Conservation (phyloP, 2,888 invertebrate species). For the Drosophila kuntzei region DNA sequence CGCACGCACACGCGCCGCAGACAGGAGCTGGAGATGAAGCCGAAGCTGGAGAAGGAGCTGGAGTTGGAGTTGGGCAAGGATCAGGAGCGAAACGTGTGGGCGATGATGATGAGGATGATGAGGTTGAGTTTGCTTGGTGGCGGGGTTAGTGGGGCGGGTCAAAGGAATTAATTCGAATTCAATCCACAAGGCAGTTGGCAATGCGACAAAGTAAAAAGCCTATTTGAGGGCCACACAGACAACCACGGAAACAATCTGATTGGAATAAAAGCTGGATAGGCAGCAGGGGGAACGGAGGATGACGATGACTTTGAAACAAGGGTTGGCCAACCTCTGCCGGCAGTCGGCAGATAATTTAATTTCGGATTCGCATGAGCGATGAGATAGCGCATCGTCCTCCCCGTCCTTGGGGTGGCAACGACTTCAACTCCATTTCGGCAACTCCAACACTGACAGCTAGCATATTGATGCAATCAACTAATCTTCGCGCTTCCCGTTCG, state of each 20-base stretch:
- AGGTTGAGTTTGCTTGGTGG: constrained; percentile 42
- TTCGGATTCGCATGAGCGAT: constrained; percentile 82
- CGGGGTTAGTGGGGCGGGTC: constrained; percentile 72
- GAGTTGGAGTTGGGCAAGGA: constrained; percentile 41
- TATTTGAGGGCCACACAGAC: constrained; percentile 71
- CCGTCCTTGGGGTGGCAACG: constrained; percentile 31
- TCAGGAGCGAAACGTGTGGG: constrained; percentile 66
- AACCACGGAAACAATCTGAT: constrained; percentile 84
- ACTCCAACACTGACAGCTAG: constrained; percentile 66
- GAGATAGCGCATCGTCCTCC: constrained; percentile 64
- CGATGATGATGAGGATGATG: constrained; percentile 52
- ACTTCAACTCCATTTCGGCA: constrained; percentile 9
- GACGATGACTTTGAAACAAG: constrained; percentile 72
- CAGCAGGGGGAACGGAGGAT: not conserved
- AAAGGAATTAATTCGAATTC: constrained; percentile 85
- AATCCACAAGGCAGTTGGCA: constrained; percentile 74
- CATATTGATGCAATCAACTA: constrained; percentile 86
- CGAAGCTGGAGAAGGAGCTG: constrained; percentile 3
- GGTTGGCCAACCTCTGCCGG: constrained; percentile 68
- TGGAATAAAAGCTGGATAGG: constrained; percentile 75
- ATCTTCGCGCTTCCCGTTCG: constrained; percentile 84
- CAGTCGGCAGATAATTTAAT: constrained; percentile 85
- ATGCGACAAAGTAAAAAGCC: constrained; percentile 77
- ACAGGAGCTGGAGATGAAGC: constrained; percentile 20
- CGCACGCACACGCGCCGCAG: constrained; percentile 81